Percentiles rank a stretch among this genome's conserved stretches.
Evolutionary conservation across 2,888 invertebrate genomes (phyloP).

Genomic region (Eledone cirrhosa): DNA sequence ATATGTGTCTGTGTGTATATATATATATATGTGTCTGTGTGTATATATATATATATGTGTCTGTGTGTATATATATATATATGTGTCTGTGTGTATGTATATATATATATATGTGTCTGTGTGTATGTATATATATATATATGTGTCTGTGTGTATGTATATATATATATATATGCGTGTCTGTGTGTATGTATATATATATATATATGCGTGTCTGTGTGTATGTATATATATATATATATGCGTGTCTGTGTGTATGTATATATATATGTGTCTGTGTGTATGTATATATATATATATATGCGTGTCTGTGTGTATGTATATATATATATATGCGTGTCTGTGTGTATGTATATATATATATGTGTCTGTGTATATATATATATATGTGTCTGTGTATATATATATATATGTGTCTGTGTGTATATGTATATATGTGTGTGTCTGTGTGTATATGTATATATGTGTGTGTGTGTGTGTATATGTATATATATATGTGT

Average conservation of each 20-base stretch:
- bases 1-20: not conserved
- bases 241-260: not conserved
- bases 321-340: no score
- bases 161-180: not conserved
- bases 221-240: not conserved
- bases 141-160: not conserved
- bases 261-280: not conserved
- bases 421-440: no score
- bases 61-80: not conserved
- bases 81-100: not conserved
- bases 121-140: not conserved
- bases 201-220: not conserved
- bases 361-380: no score
- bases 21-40: not conserved
- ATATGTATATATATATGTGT: no score
- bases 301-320: no score
- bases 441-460: no score
- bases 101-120: not conserved
- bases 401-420: no score
- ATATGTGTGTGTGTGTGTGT: no score
- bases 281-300: no score
- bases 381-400: no score
- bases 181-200: not conserved
- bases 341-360: no score
- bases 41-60: not conserved